phyloP scores from a whole-genome alignment of 2,797 vertebrate species.

The Pteronotus mesoamericanus region DNA sequence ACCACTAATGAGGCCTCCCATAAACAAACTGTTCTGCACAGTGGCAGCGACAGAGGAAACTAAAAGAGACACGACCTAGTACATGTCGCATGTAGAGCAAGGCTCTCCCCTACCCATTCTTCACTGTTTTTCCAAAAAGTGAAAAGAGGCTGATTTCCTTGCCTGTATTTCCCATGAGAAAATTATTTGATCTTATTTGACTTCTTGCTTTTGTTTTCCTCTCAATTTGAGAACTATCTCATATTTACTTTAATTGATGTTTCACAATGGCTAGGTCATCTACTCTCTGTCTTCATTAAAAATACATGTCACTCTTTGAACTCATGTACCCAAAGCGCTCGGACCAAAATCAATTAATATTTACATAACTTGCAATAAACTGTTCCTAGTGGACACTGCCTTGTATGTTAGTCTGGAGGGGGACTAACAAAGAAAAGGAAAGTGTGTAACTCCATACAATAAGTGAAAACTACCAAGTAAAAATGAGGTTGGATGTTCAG shows the following conservation, averaged over 20 bases:
- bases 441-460: not conserved
- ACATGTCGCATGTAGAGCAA: not conserved
- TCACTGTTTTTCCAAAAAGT: not conserved
- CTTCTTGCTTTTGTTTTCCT: not conserved
- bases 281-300: not conserved
- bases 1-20: conserved; percentile 32
- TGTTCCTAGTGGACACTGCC: not conserved
- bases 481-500: not conserved
- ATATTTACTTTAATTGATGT: not conserved
- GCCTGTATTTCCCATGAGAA: not conserved
- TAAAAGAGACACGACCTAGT: not conserved
- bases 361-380: not conserved
- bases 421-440: not conserved
- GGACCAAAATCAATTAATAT: not conserved
- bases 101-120: not conserved
- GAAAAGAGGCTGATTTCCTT: not conserved
- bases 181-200: not conserved
- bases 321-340: not conserved
- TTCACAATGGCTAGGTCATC: not conserved
- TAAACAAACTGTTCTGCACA: conserved; percentile 27
- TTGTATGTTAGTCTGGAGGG: not conserved
- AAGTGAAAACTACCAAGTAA: not conserved
- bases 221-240: not conserved
- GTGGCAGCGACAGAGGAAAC: not conserved
- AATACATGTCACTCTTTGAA: not conserved